Base-by-base conservation (phyloP, 2,113 vertebrate species). In the Fregata magnificens region DNA sequence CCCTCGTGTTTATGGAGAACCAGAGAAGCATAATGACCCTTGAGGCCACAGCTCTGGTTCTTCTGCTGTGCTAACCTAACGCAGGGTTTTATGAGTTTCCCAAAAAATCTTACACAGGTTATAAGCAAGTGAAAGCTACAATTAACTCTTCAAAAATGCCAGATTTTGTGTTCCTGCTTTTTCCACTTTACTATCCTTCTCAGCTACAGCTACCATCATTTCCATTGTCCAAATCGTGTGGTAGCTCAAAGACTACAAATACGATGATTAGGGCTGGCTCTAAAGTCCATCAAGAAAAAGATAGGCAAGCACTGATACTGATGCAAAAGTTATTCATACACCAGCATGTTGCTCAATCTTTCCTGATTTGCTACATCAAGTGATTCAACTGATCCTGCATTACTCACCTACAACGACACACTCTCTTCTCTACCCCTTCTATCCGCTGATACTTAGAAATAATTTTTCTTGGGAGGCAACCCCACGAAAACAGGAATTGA, bases 1-100 rank as follows among this genome's bases (percentile, higher is more conserved):
- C 16, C n/a, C 34, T 89, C 0, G 0, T 45, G 29, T 59, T 82
- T 50, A 29, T 21, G 29, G 13, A 40, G 47, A 72, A 67, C 6
- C 2, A 0, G 21, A 67, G 50, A n/a, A 40, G 16, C 18, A 47
- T 0, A 61, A 42, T 5, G 15, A 36, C 42, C 15, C 34, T 47
- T 4, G 1, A 59, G 31, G 55, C 16, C 66, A 56, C 42, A 56
- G 34, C 22, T 44, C 34, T 80, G 25, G 18, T 52, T 31, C 31
- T 78, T 47, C 59, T 74, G 26, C 38, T 52, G 47, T 45, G n/a
- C 21, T 38, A 86, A 47, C 16, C 50, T 58, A 56, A 36, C 13
- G n/a, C 31, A 69, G 28, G 17, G 17, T 89, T 45, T 19, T 26
- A 80, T 6, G 22, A 38, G n/a, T 72, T 76, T 36, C 26, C 44